phyloP scores from a whole-genome alignment of 2,113 vertebrate species.

The Lanius ludovicianus region DNA sequence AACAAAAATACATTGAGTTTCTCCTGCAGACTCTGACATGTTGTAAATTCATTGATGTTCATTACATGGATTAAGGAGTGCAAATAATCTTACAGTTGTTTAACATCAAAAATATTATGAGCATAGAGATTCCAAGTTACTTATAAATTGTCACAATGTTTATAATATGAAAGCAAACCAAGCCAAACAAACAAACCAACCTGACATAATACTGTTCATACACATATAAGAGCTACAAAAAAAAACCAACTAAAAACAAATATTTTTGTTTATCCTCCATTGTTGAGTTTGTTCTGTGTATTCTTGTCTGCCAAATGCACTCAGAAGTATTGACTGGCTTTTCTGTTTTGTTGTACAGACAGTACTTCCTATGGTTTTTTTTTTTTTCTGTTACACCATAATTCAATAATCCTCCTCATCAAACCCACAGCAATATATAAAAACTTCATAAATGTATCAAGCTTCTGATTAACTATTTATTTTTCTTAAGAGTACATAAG shows the following conservation, averaged over 20 bases:
- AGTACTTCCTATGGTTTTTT: background rate
- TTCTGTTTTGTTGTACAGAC: background rate
- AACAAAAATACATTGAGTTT: background rate
- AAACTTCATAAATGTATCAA: background rate
- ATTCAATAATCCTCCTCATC: background rate
- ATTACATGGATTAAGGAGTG: background rate
- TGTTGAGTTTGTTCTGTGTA: background rate
- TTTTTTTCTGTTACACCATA: background rate
- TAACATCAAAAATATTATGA: background rate
- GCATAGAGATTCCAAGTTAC: background rate
- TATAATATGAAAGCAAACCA: background rate
- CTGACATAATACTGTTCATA: background rate
- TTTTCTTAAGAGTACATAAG: background rate
- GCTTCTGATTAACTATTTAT: background rate
- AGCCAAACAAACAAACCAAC: background rate
- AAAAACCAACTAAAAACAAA: background rate
- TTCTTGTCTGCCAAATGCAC: background rate
- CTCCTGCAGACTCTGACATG: background rate
- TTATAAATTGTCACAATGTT: background rate
- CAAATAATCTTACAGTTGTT: background rate
- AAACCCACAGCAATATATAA: background rate
- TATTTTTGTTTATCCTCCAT: background rate
- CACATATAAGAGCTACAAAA: background rate
- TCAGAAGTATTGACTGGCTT: background rate
- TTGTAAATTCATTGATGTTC: background rate